A percentile compares a stretch with the other conserved stretches of the same genome.
Conservation (phyloP, 2,888 invertebrate species). For the Willowsia nigromaculata region DNA sequence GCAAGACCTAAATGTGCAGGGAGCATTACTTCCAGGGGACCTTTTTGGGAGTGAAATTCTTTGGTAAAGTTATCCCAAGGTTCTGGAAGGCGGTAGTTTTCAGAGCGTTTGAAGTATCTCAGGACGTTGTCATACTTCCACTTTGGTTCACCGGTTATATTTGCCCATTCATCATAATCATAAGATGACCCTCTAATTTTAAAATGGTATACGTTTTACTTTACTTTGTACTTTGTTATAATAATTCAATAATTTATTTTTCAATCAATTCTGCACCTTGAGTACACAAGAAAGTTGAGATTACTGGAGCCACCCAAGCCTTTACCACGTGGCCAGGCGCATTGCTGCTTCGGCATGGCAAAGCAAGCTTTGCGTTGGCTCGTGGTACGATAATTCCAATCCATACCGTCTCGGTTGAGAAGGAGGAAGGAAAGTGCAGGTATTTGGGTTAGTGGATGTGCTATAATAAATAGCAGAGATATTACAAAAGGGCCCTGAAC, state of each 20-base stretch:
- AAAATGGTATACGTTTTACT: too few relatives aligned
- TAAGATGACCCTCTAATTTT: constrained; percentile 86
- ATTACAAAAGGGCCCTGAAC: background rate
- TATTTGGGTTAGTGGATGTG: constrained; percentile 79
- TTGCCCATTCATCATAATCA: constrained; percentile 87
- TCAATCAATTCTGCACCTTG: too few relatives aligned
- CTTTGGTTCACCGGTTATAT: constrained; percentile 79
- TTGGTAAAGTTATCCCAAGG: constrained; percentile 62
- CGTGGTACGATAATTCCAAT: constrained; percentile 87
- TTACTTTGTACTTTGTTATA: too few relatives aligned
- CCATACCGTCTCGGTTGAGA: constrained; percentile 84
- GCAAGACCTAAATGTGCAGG: constrained; percentile 83
- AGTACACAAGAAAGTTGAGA: constrained; percentile 88
- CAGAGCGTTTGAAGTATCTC: constrained; percentile 82
- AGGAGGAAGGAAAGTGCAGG: constrained; percentile 82
- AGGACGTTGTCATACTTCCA: constrained; percentile 81
- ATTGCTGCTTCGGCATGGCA: constrained; percentile 84
- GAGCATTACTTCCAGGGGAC: constrained; percentile 80
- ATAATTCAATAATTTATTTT: too few relatives aligned
- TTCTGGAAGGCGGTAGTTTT: constrained; percentile 78
- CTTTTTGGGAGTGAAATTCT: constrained; percentile 69
- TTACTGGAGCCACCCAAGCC: constrained; percentile 85
- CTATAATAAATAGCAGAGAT: background rate
- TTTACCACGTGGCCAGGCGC: constrained; percentile 87
- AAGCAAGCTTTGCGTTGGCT: constrained; percentile 85